Conservation (phyloP, 2,888 invertebrate genomes). For the Diabrotica balteata region DNA sequence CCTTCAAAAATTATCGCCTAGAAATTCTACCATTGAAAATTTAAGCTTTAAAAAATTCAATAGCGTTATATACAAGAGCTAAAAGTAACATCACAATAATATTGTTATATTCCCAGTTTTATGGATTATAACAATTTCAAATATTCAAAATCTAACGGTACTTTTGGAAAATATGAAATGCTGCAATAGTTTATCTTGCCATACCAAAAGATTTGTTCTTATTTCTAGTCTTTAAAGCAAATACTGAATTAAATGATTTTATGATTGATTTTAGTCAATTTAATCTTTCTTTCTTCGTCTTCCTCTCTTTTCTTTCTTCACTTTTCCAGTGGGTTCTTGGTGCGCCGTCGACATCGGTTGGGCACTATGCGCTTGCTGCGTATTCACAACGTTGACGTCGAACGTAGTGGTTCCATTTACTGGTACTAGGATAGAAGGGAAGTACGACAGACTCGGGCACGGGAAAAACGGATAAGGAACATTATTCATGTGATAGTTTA, state of each 20-base stretch:
- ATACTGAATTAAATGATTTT: slow-evolving; percentile 3
- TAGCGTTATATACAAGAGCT: too few species aligned
- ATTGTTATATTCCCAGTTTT: too few species aligned
- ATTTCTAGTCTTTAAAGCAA: neutral
- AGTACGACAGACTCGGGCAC: slow-evolving; percentile 33
- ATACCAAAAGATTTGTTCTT: neutral
- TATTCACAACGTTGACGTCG: slow-evolving; percentile 33
- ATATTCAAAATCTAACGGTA: neutral
- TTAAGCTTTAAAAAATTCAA: too few species aligned
- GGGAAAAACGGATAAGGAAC: slow-evolving; percentile 37
- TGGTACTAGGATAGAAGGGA: slow-evolving; percentile 34
- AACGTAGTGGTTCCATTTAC: slow-evolving; percentile 33
- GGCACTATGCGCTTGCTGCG: slow-evolving; percentile 13
- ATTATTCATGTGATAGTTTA: slow-evolving; percentile 53
- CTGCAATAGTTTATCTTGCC: too few species aligned
- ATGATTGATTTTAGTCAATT: neutral
- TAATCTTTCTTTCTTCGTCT: slow-evolving; percentile 29
- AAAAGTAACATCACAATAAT: too few species aligned
- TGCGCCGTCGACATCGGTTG: slow-evolving; percentile 8
- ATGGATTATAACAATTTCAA: neutral
- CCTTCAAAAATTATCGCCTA: too few species aligned
- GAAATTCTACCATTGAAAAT: too few species aligned
- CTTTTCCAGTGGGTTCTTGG: slow-evolving; percentile 11
- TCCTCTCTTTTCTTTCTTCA: slow-evolving; percentile 32
- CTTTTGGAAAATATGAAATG: neutral